Evolutionary conservation across 2,797 vertebrate species (phyloP).

Genomic region (Eremophila alpestris): DNA sequence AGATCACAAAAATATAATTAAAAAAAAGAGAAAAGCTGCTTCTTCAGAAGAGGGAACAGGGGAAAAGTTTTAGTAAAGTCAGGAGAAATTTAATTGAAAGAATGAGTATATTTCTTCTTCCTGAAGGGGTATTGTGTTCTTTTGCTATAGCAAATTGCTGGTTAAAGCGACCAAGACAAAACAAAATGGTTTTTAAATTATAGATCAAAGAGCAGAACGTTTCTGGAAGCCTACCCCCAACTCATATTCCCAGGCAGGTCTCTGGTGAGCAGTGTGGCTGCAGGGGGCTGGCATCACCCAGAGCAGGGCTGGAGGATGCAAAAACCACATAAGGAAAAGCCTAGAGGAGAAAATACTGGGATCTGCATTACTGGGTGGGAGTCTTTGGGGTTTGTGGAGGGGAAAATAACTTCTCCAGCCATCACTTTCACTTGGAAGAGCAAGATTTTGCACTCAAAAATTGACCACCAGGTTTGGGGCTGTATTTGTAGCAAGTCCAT

Average conservation of each 20-base stretch:
- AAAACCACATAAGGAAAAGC: not conserved
- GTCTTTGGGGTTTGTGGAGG: too few relatives aligned
- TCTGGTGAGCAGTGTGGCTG: not conserved
- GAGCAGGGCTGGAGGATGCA: not conserved
- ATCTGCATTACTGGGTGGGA: not conserved
- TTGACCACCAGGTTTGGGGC: not conserved
- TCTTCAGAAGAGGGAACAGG: not conserved
- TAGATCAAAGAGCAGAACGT: not conserved
- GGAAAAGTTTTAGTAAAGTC: slow-evolving; percentile 47
- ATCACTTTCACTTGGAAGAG: not conserved
- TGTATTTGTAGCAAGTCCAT: not conserved
- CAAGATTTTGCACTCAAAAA: not conserved
- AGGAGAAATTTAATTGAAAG: slow-evolving; percentile 46
- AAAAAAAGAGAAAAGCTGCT: not conserved
- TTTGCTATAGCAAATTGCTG: not conserved
- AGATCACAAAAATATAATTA: slow-evolving; percentile 27
- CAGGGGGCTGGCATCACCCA: not conserved
- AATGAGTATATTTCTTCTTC: slow-evolving; percentile 28
- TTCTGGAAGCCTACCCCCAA: not conserved
- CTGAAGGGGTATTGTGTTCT: slow-evolving; percentile 13
- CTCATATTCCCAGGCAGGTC: not conserved
- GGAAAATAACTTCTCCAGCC: not conserved
- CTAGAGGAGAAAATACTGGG: not conserved
- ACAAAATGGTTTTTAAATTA: slow-evolving; percentile 40
- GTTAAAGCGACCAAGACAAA: not conserved